Base-by-base conservation (phyloP, 2,888 invertebrate species). In the Eupelmus urozonus region DNA sequence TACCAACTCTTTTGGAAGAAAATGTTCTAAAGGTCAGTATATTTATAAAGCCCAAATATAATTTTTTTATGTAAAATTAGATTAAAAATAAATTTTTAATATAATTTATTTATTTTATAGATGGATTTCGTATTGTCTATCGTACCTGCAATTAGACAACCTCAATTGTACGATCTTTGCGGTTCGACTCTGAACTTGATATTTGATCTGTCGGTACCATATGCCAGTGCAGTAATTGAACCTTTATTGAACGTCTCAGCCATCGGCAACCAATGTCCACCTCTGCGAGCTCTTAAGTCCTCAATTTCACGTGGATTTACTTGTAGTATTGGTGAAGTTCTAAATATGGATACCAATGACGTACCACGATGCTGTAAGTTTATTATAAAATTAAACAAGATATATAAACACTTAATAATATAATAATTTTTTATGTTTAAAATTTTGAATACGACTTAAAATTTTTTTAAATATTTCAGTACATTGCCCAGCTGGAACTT, bases 401-500 rank as follows among this genome's bases (percentile, higher is more conserved):
- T 34, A 34, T 34, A 9, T 34, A 34, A 11, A 49, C 16, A 49
- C 16, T 49, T 13, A 11, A 49, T 16, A 11, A 49, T 16, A 13
- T 49, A 49, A 80, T 75, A 45, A 20, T 40, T 57, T 16, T 1
- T 67, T 78, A 83, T 29, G n/a, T n/a, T n/a, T n/a, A n/a, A n/a
- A n/a, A n/a, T n/a, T n/a, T n/a, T n/a, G n/a, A n/a, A n/a, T n/a
- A n/a, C n/a, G n/a, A n/a, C n/a, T n/a, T n/a, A n/a, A n/a, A n/a
- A n/a, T n/a, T n/a, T n/a, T n/a, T n/a, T n/a, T n/a, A n/a, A n/a
- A n/a, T n/a, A n/a, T n/a, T n/a, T n/a, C n/a, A 80, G 96, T 98
- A 80, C 96, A 98, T 87, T 99, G 99, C 88, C 98, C 99, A 7
- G 97, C 98, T 83, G 99, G 99, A 85, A 97, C 98, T 0, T 97